A percentile compares a stretch with the other conserved stretches of the same genome.
Evolutionary conservation across 2,888 invertebrate species (phyloP).

Genomic region (Phaonia tiefii): DNA sequence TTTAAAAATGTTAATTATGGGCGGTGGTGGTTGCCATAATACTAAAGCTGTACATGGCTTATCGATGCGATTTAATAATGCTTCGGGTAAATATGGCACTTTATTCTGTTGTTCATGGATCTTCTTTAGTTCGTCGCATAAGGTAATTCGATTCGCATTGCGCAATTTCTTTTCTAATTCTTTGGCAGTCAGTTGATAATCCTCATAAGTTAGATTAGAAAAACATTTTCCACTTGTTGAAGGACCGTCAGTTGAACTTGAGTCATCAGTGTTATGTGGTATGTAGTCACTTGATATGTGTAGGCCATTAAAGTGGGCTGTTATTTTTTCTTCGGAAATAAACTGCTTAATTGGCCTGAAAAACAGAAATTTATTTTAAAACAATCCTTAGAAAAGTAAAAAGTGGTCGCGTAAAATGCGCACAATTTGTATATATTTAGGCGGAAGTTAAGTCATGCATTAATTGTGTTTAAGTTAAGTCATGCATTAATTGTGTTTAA

Average conservation of each 20-base stretch:
- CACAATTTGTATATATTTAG: no score
- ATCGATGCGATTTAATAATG: slow-evolving; percentile 85
- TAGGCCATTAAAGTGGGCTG: slow-evolving; percentile 88
- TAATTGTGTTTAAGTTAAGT: no score
- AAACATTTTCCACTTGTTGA: slow-evolving; percentile 73
- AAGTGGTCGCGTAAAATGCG: no score
- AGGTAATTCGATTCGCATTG: slow-evolving; percentile 82
- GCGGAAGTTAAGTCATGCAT: no score
- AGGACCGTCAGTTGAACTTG: slow-evolving; percentile 69
- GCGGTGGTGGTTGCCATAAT: slow-evolving; percentile 90
- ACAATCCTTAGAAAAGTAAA: no score
- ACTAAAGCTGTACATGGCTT: slow-evolving; percentile 90
- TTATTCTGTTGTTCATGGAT: slow-evolving; percentile 78
- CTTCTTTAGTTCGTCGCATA: slow-evolving; percentile 88
- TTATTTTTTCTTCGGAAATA: slow-evolving; percentile 92
- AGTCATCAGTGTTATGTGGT: slow-evolving; percentile 52
- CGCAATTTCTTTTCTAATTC: slow-evolving; percentile 79
- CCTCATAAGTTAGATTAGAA: slow-evolving; percentile 72
- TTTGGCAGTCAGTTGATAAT: slow-evolving; percentile 77
- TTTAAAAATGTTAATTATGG: slow-evolving; percentile 78
- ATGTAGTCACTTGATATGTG: slow-evolving; percentile 84
- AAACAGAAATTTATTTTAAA: no score
- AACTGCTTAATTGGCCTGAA: slow-evolving; percentile 86
- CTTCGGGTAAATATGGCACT: slow-evolving; percentile 85
- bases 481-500: no score